Percentiles rank a stretch among this genome's conserved stretches.
These are phyloP conservation scores for Girardia tigrina DNA, from an alignment of 2,888 invertebrate species.

Conservation along the genomic window DNA sequence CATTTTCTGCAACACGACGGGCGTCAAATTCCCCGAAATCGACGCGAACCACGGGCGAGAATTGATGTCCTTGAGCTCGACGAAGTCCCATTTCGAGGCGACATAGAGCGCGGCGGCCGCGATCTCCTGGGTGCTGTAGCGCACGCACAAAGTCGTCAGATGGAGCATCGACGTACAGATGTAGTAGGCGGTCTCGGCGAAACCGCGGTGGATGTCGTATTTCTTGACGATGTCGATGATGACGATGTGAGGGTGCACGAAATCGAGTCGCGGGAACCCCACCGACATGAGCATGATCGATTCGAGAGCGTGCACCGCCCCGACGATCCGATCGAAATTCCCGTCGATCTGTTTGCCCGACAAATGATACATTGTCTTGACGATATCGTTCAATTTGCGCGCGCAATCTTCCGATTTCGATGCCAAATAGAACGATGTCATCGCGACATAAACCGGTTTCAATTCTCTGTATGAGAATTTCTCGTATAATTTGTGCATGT, in stretches of 20 bases:
- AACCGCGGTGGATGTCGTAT: not conserved
- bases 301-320: slow-evolving; percentile 30
- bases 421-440: slow-evolving; percentile 33
- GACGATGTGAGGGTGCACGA: slow-evolving; percentile 18
- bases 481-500: slow-evolving; percentile 35
- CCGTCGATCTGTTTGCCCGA: not conserved
- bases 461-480: slow-evolving; percentile 31
- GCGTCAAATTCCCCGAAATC: not conserved
- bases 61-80: slow-evolving; percentile 28
- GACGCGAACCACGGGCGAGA: slow-evolving; percentile 24
- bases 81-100: slow-evolving; percentile 32
- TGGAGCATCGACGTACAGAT: slow-evolving; percentile 34
- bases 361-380: slow-evolving; percentile 31
- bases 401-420: slow-evolving; percentile 33
- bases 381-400: slow-evolving; percentile 26
- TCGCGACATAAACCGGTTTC: slow-evolving; percentile 32
- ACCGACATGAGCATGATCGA: slow-evolving; percentile 33
- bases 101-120: slow-evolving; percentile 33
- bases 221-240: not conserved
- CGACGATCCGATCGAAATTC: slow-evolving; percentile 24
- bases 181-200: slow-evolving; percentile 29
- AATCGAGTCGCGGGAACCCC: slow-evolving; percentile 28
- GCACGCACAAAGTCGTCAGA: slow-evolving; percentile 29
- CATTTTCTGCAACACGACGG: not conserved
- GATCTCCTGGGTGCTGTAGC: slow-evolving; percentile 21